Percentiles rank a stretch among this genome's conserved stretches.
Evolutionary conservation across 1,140 invertebrate genomes (phyloP).

Genomic region (Euura saliciscinereae): DNA sequence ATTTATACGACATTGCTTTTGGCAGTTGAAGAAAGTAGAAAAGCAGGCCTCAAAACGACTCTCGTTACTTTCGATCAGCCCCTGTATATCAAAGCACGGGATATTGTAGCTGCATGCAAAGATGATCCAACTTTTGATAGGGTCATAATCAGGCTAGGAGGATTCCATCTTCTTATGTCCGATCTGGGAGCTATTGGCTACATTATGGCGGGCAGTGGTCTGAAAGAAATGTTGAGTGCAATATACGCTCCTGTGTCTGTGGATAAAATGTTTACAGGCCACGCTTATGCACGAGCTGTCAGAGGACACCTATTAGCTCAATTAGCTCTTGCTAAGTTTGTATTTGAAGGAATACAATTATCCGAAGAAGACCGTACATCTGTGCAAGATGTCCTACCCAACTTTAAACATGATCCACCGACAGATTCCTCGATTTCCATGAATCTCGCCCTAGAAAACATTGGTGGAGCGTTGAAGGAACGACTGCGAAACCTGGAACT

Average conservation of each 20-base stretch:
- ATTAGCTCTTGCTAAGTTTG: constrained; percentile 29
- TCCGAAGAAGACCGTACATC: constrained; percentile 16
- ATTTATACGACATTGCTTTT: constrained; percentile 39
- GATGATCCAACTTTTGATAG: constrained; percentile 40
- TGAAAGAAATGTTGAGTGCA: constrained; percentile 10
- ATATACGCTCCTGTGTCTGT: constrained; percentile 37
- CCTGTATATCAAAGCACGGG: constrained; percentile 26
- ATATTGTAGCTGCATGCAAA: constrained; percentile 26
- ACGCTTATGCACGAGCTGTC: constrained; percentile 48
- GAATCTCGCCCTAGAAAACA: no score
- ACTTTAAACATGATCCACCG: no score
- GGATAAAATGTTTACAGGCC: constrained; percentile 43
- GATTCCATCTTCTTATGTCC: background rate
- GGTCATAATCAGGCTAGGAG: constrained; percentile 28
- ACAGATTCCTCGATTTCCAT: no score
- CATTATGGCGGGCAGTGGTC: background rate
- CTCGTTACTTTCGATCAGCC: constrained; percentile 40
- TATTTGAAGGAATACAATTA: constrained; percentile 26
- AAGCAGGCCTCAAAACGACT: constrained; percentile 37
- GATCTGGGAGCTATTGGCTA: background rate
- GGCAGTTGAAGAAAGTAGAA: constrained; percentile 35
- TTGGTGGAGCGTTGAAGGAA: constrained; percentile 35
- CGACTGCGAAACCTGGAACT: constrained; percentile 37
- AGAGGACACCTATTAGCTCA: constrained; percentile 44
- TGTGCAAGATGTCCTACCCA: no score